Conservation (phyloP, 2,113 vertebrate species). For the Odocoileus virginianus region DNA sequence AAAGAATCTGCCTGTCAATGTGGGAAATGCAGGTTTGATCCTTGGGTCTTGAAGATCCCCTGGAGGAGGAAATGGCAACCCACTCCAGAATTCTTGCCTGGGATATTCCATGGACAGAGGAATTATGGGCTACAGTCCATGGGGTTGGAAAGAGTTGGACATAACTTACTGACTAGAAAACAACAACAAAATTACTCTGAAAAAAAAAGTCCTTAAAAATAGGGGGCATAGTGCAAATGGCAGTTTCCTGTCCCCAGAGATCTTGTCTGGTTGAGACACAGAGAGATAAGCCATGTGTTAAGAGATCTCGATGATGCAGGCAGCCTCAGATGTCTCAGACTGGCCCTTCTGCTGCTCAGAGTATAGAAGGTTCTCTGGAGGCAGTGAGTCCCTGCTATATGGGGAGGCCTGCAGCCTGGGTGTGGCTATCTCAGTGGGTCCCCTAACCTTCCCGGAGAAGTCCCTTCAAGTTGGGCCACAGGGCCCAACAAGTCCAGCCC, state of each 20-base stretch:
- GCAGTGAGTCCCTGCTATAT: neutral
- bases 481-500: neutral
- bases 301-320: accelerated
- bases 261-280: neutral
- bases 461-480: neutral
- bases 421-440: neutral
- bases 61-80: neutral
- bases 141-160: neutral
- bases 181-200: neutral
- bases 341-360: neutral
- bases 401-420: neutral
- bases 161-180: neutral
- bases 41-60: neutral
- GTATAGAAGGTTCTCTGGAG: neutral
- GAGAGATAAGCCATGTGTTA: neutral
- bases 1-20: neutral
- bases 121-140: neutral
- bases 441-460: neutral
- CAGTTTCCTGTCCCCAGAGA: neutral
- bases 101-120: neutral
- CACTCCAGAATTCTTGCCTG: neutral
- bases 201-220: neutral
- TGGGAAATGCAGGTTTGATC: accelerated
- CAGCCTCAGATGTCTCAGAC: neutral
- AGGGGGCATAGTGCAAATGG: neutral